These are phyloP conservation scores for Erpornis zantholeuca DNA, from an alignment of 2,113 vertebrate species.

Conservation along the genomic window DNA sequence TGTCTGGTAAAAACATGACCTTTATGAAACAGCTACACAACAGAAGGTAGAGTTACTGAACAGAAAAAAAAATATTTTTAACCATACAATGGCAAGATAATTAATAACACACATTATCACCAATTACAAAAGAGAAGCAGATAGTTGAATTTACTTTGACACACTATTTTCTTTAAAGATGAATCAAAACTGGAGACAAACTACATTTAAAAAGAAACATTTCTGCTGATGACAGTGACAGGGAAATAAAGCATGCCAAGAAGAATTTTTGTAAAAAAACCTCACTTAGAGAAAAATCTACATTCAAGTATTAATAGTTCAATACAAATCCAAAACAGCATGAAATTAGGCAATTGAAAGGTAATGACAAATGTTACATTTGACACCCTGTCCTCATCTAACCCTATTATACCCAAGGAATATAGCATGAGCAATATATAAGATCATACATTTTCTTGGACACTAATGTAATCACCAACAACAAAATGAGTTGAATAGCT, in stretches of 20 bases:
- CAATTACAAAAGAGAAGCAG: conserved; percentile 39
- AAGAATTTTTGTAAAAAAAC: not conserved
- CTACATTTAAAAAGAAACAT: not conserved
- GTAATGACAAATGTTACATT: not conserved
- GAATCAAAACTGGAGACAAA: not conserved
- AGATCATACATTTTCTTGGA: conserved; percentile 1
- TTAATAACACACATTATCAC: conserved; percentile 25
- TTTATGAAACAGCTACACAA: conserved; percentile 35
- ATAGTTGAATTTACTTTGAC: conserved; percentile 5
- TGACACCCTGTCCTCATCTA: conserved; percentile 18
- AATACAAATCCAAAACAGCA: not conserved
- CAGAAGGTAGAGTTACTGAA: conserved; percentile 19
- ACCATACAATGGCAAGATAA: not conserved
- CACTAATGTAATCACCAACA: not conserved
- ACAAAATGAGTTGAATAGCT: not conserved
- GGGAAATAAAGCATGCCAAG: not conserved
- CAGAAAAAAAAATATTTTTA: not conserved
- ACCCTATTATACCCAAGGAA: not conserved
- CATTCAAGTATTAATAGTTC: not conserved
- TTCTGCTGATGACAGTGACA: conserved; percentile 14
- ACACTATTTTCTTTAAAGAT: not conserved
- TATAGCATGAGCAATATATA: not conserved
- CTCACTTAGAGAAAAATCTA: not conserved
- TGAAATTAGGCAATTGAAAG: conserved; percentile 14
- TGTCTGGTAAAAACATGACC: conserved; percentile 25